A percentile compares a stretch with the other conserved stretches of the same genome.
These are phyloP conservation scores for Spheniscus humboldti DNA, from an alignment of 2,797 vertebrate species.

Conservation along the genomic window DNA sequence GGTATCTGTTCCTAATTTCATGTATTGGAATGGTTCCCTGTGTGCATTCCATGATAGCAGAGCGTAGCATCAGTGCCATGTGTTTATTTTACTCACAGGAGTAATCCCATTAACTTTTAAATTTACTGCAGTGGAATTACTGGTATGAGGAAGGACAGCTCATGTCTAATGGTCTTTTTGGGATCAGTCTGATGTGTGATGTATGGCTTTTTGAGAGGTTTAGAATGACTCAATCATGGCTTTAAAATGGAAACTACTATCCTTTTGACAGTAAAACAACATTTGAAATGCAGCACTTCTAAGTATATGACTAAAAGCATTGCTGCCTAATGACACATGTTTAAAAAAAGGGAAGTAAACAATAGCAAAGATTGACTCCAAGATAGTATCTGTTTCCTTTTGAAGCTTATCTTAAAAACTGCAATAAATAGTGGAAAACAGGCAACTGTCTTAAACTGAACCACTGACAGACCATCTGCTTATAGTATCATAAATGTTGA, in stretches of 20 bases:
- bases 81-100: slow-evolving; percentile 43
- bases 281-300: slow-evolving; percentile 2
- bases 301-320: slow-evolving; percentile 16
- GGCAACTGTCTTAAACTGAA: background rate
- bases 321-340: background rate
- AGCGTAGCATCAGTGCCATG: background rate
- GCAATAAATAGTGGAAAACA: background rate
- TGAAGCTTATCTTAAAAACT: background rate
- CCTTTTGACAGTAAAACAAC: slow-evolving; percentile 31
- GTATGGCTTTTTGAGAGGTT: slow-evolving; percentile 6
- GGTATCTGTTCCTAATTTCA: background rate
- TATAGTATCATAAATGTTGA: background rate
- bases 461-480: background rate
- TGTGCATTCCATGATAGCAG: background rate
- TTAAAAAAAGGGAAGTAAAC: background rate
- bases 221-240: background rate
- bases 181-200: slow-evolving; percentile 22
- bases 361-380: background rate
- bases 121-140: slow-evolving; percentile 35
- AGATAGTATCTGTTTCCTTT: background rate
- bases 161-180: slow-evolving; percentile 37
- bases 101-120: slow-evolving; percentile 41
- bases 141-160: slow-evolving; percentile 26
- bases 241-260: slow-evolving; percentile 8
- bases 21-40: background rate